These are phyloP conservation scores for Acromyrmex charruanus DNA, from an alignment of 1,140 invertebrate genomes.

Conservation along the genomic window DNA sequence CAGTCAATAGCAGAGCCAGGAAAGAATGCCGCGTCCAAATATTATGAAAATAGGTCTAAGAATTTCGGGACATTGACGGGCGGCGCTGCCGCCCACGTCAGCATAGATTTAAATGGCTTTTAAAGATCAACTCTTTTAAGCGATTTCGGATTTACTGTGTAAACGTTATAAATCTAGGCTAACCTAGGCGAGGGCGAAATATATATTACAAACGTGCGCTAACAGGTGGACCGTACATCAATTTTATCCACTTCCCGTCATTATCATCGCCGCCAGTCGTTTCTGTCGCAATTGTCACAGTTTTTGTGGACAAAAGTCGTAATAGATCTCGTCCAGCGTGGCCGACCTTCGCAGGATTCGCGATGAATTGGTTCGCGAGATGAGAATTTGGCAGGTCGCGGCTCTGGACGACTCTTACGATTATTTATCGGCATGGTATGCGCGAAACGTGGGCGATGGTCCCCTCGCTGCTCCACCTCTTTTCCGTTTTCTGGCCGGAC, in stretches of 20 bases:
- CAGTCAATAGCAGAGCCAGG: conserved; percentile 15
- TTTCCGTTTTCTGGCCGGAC: conserved; percentile 75
- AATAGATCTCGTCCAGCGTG: background rate
- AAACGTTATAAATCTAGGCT: conserved; percentile 52
- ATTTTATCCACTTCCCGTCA: conserved; percentile 1
- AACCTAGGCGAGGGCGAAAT: conserved; percentile 2
- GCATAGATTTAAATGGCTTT: conserved; percentile 40
- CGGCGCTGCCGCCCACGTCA: background rate
- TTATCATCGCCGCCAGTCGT: conserved; percentile 4
- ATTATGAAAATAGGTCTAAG: conserved; percentile 57
- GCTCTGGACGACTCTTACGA: conserved; percentile 76
- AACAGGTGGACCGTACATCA: conserved; percentile 43
- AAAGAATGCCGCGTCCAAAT: conserved; percentile 55
- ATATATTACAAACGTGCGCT: background rate
- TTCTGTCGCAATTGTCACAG: no score
- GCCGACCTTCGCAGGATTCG: conserved; percentile 65
- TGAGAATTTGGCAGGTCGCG: conserved; percentile 64
- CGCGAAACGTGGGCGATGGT: conserved; percentile 82
- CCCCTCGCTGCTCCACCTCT: conserved; percentile 29
- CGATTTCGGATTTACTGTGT: conserved; percentile 29
- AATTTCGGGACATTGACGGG: conserved; percentile 52
- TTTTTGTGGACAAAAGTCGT: conserved; percentile 1
- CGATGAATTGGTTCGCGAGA: conserved; percentile 20
- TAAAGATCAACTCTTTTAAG: conserved; percentile 54
- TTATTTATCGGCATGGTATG: conserved; percentile 86